These are phyloP conservation scores for Synanthedon formicaeformis DNA, from an alignment of 2,888 invertebrate species.

Conservation along the genomic window DNA sequence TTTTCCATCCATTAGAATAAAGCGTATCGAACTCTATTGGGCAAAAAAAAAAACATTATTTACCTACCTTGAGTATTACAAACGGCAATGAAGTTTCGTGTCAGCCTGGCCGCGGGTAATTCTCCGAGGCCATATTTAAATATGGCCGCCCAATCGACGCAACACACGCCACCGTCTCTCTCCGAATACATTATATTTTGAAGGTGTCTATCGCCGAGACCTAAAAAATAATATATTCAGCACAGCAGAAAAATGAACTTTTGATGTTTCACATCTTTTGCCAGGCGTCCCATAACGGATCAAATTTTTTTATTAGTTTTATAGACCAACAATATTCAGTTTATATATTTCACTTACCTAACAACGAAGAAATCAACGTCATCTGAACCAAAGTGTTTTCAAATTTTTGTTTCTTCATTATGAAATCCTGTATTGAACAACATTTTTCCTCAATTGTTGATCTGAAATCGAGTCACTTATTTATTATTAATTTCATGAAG, in stretches of 20 bases:
- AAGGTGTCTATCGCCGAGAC: slow-evolving; percentile 44
- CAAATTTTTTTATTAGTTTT: too few relatives aligned
- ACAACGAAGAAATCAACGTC: slow-evolving; percentile 32
- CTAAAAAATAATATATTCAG: slow-evolving; percentile 15
- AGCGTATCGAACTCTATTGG: too few relatives aligned
- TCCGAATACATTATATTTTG: slow-evolving; percentile 30
- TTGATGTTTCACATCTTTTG: too few relatives aligned
- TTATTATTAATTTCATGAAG: too few relatives aligned
- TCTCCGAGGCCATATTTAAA: slow-evolving; percentile 25
- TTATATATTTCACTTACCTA: slow-evolving; percentile 35
- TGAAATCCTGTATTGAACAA: slow-evolving; percentile 27
- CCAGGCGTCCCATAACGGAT: too few relatives aligned
- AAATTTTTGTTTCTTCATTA: slow-evolving; percentile 29
- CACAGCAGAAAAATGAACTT: too few relatives aligned
- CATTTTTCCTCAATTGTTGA: slow-evolving; percentile 26
- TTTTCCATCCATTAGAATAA: too few relatives aligned
- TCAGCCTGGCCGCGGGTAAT: slow-evolving; percentile 32
- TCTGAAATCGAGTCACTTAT: slow-evolving; percentile 13
- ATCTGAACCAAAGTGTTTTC: slow-evolving; percentile 25
- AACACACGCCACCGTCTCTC: slow-evolving; percentile 21
- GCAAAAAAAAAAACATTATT: neutral
- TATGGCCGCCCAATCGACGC: slow-evolving; percentile 35
- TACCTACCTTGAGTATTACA: slow-evolving; percentile 17
- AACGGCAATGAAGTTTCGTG: slow-evolving; percentile 25
- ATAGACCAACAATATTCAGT: too few relatives aligned